phyloP scores from a whole-genome alignment of 2,888 invertebrate species.

The Morpho achilles region DNA sequence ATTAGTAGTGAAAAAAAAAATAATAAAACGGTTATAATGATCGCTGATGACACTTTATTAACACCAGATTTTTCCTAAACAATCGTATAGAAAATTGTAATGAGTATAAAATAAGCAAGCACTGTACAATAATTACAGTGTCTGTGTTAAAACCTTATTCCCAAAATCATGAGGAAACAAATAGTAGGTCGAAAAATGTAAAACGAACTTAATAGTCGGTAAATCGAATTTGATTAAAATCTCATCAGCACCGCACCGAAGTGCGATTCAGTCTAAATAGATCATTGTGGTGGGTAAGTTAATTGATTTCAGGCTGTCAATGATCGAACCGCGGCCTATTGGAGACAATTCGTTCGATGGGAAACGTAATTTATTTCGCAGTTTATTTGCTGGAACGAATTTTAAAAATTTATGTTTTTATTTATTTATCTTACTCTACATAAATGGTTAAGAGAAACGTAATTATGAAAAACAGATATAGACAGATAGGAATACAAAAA shows the following conservation, averaged over 20 bases:
- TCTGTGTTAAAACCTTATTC: not conserved
- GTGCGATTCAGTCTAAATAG: constrained; percentile 1
- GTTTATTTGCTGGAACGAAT: not conserved
- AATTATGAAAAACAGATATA: no score
- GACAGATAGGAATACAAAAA: no score
- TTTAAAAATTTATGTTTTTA: no score
- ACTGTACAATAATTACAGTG: not conserved
- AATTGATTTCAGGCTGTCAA: constrained; percentile 8
- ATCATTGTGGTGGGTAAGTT: constrained; percentile 6
- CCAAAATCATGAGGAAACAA: not conserved
- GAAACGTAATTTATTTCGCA: not conserved
- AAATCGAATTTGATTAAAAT: constrained; percentile 9
- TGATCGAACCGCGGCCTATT: constrained; percentile 1
- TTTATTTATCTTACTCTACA: no score
- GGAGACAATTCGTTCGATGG: constrained; percentile 5
- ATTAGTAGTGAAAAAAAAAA: no score
- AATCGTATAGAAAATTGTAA: no score
- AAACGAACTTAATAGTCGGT: not conserved
- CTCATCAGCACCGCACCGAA: constrained; percentile 1
- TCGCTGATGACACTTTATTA: no score
- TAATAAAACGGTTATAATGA: no score
- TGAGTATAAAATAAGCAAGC: not conserved
- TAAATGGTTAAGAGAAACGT: no score
- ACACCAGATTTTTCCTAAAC: no score
- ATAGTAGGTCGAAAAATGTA: not conserved